Evolutionary conservation across 2,888 invertebrate species (phyloP), one percentile per base, ranked within the genome.

Genomic region (Euplagia quadripunctaria): DNA sequence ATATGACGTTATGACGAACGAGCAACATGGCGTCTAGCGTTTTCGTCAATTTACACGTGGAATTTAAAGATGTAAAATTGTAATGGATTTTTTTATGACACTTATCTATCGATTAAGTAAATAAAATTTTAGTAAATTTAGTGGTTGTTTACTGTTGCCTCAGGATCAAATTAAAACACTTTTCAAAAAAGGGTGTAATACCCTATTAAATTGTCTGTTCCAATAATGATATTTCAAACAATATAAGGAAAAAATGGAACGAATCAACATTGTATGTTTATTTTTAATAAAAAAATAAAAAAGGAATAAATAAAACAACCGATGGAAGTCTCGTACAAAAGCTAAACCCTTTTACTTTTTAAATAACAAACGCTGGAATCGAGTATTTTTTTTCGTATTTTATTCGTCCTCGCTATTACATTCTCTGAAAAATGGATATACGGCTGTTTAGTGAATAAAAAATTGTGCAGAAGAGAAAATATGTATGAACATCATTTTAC

Each of bases 251-350:
- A 51, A 11, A n/a, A 5, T 7, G 9, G 31, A 14, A 42, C 43
- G 63, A 69, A 69, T 63, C 63, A 46, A 68, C 41, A 66, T 52
- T 16, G 31, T 1, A n/a, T 68, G 70, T 74, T 72, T 7, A 65
- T 71, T 72, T 72, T 61, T 64, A 71, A 67, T 75, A 51, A 64
- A 69, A 67, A 64, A 7, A 61, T n/a, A 61, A 71, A 43, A n/a
- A 12, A 42, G 46, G 58, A 65, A 17, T n/a, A 70, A 11, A n/a
- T 51, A 43, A 52, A 20, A 2, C n/a, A 5, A 51, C 11, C 12
- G 64, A 12, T 64, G 20, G 6, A 11, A 70, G 20, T 70, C 64
- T 12, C 70, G 17, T 51, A 64, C 52, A 70, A 65, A 70, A 71
- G 64, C 46, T 31, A 71, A 64, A 43, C 16, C n/a, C 49, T n/a